Evolutionary conservation across 2,888 invertebrate species (phyloP), one percentile per base, ranked within the genome.

Genomic region (Phasia obesa): DNA sequence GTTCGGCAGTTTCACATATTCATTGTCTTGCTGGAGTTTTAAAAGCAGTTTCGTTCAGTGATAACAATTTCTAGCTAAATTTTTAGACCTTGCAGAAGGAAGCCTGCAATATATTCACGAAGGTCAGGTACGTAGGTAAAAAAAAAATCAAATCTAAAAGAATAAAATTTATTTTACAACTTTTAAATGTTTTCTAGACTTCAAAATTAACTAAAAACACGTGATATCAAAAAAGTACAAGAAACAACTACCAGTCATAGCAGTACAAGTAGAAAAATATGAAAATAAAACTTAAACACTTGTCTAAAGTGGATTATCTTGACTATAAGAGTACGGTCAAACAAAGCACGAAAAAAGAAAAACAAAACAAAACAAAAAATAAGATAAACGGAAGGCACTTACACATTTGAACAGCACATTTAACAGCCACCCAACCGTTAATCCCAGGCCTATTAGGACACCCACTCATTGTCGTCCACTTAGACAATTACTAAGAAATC

Each of bases 241-340:
- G 23, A 51, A 57, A 78, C n/a, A 51, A 64, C 25, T 49, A 51
- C n/a, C 38, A 44, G 3, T 42, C 64, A 17, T 38, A 59, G 57
- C 13, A 75, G 4, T 55, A 42, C 11, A 44, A 53, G 15, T 47
- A 53, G n/a, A 38, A 49, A 60, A 31, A 31, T 42, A 67, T 42
- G 31, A 44, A 75, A 64, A 60, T 47, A 73, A 81, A 53, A 42
- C 67, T 81, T 76, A 73, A 77, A 67, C 81, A 73, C 77, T 81
- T 69, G 77, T 62, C 62, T 55, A 47, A 77, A 81, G 81, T 73
- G 67, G 71, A 73, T 81, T 73, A 81, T 73, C 81, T 77, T 67
- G 73, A 44, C 76, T 67, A 35, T 25, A 57, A 67, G 64, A 27
- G 31, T 51, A 51, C 38, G 31, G 15, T 13, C 47, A 23, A 25